These are phyloP conservation scores for Tenthredo livida DNA, from an alignment of 2,888 invertebrate genomes.

Conservation along the genomic window DNA sequence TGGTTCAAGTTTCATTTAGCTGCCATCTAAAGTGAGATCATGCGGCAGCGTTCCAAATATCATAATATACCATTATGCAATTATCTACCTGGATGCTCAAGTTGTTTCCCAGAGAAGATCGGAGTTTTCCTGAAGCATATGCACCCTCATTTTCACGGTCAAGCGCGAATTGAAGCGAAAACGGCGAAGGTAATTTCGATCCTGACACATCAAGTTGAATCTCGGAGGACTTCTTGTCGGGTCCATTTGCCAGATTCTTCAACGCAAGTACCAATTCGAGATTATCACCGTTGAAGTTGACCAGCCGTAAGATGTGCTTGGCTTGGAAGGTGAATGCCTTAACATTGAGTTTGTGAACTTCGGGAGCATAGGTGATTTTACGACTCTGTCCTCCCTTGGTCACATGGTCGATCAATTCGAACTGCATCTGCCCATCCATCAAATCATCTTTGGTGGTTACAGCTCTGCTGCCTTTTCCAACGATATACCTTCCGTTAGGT, in stretches of 20 bases:
- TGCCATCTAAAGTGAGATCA: background rate
- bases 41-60: background rate
- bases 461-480: slow-evolving; percentile 74
- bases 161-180: slow-evolving; percentile 57
- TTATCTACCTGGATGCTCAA: slow-evolving; percentile 64
- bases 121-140: slow-evolving; percentile 59
- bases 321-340: slow-evolving; percentile 77
- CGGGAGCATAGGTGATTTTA: slow-evolving; percentile 75
- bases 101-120: slow-evolving; percentile 67
- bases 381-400: slow-evolving; percentile 78
- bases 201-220: slow-evolving; percentile 64
- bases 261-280: slow-evolving; percentile 73
- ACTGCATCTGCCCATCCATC: slow-evolving; percentile 66
- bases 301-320: slow-evolving; percentile 75
- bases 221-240: slow-evolving; percentile 66
- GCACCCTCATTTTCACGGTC: slow-evolving; percentile 59
- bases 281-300: slow-evolving; percentile 79
- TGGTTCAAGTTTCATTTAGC: background rate
- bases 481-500: slow-evolving; percentile 79
- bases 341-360: slow-evolving; percentile 77
- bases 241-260: slow-evolving; percentile 75
- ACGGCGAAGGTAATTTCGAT: slow-evolving; percentile 62
- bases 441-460: slow-evolving; percentile 63
- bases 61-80: background rate
- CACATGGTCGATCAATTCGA: slow-evolving; percentile 74